Conservation (phyloP, 2,888 invertebrate species). For the Brachyptera risi region DNA sequence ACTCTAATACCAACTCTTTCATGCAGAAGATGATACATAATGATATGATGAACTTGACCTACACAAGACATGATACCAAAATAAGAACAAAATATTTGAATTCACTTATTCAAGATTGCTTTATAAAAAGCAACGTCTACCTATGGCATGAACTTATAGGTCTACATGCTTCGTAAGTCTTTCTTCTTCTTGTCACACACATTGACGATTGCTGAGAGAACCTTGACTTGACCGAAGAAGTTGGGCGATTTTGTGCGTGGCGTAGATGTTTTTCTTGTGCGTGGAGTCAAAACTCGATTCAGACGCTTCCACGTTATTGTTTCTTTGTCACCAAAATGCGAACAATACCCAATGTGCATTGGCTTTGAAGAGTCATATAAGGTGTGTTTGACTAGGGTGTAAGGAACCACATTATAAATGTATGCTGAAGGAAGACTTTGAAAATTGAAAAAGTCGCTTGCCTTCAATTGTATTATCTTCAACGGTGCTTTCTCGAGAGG, state of each 20-base stretch:
- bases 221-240: not conserved
- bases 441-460: constrained; percentile 50
- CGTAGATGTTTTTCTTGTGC: not conserved
- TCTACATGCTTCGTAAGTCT: not conserved
- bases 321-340: not conserved
- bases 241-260: not conserved
- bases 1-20: too few species aligned
- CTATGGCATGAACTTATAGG: not conserved
- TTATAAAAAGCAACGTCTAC: not conserved
- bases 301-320: not conserved
- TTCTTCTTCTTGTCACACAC: not conserved
- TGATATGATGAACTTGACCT: too few species aligned
- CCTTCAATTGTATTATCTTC: constrained; percentile 4
- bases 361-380: not conserved
- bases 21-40: too few species aligned
- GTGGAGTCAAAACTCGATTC: not conserved
- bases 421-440: not conserved
- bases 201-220: not conserved
- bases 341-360: not conserved
- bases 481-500: not conserved
- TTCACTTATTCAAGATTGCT: not conserved
- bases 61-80: too few species aligned
- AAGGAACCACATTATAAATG: not conserved
- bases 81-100: too few species aligned
- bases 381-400: not conserved